Evolutionary conservation across 2,797 vertebrate species (phyloP).

Genomic region (Acanthurus lineatus): DNA sequence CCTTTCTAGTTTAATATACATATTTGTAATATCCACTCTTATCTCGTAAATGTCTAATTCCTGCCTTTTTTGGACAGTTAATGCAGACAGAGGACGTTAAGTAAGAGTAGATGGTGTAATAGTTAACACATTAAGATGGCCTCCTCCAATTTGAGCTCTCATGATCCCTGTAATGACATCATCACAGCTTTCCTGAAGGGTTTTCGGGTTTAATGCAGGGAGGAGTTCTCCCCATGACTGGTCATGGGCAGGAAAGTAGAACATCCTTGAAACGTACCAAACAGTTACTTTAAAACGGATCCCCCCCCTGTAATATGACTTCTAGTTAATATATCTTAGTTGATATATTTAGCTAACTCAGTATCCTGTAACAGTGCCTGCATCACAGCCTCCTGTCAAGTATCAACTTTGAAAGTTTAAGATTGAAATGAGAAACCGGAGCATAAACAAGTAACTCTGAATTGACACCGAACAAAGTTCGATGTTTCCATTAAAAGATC

Average conservation of each 20-base stretch:
- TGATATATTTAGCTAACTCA: not conserved
- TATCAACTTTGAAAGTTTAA: slow-evolving; percentile 23
- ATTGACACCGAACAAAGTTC: slow-evolving; percentile 47
- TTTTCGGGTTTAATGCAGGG: not conserved
- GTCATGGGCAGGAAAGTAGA: not conserved
- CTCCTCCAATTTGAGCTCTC: too few species aligned
- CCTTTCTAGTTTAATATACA: not conserved
- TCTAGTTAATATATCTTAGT: not conserved
- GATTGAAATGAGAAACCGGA: slow-evolving; percentile 6
- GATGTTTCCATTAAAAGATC: slow-evolving; percentile 63
- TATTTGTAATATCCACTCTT: not conserved
- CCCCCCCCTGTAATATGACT: not conserved
- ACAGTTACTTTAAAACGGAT: not conserved
- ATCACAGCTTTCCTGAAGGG: not conserved
- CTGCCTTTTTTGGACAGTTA: not conserved
- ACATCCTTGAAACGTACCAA: not conserved
- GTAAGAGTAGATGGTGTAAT: slow-evolving; percentile 1
- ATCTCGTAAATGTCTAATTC: not conserved
- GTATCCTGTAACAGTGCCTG: not conserved
- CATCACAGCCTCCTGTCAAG: not conserved
- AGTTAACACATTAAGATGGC: not conserved
- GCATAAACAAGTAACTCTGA: slow-evolving; percentile 22
- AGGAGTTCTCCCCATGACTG: not conserved
- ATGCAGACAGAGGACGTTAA: not conserved
- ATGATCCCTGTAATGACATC: not conserved